Conservation (phyloP, 2,888 invertebrate genomes). For the Agrotis clavis region DNA sequence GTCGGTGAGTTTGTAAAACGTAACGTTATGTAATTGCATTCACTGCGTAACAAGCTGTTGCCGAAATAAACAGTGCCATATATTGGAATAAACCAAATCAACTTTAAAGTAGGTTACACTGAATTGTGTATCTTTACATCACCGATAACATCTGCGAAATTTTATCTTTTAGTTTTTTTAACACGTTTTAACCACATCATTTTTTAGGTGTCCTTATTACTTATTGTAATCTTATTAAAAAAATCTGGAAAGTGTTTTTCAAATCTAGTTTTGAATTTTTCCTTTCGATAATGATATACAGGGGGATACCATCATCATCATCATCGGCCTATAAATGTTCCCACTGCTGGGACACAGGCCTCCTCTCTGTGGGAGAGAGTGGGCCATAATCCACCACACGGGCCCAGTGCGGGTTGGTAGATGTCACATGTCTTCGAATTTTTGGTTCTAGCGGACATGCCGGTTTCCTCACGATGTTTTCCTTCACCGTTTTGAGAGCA, state of each 20-base stretch:
- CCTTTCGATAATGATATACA: background rate
- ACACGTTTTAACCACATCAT: background rate
- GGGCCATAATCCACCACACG: too few relatives aligned
- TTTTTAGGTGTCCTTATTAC: background rate
- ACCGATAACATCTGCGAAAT: constrained; percentile 10
- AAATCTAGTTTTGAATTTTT: background rate
- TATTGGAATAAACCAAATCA: background rate
- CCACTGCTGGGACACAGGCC: too few relatives aligned
- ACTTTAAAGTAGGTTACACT: constrained; percentile 16
- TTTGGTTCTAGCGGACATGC: too few relatives aligned
- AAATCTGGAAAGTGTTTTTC: background rate
- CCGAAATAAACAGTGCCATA: constrained; percentile 3
- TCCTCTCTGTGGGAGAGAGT: too few relatives aligned
- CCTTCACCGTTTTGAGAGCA: too few relatives aligned
- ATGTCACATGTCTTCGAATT: too few relatives aligned
- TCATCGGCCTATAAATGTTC: too few relatives aligned
- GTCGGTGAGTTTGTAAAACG: constrained; percentile 18
- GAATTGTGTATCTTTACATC: constrained; percentile 11
- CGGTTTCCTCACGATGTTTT: too few relatives aligned
- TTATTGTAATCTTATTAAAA: too few relatives aligned
- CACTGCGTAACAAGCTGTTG: background rate
- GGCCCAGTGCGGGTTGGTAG: too few relatives aligned
- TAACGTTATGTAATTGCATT: constrained; percentile 6
- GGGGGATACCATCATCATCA: too few relatives aligned
- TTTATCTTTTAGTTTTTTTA: background rate